A percentile compares a stretch with the other conserved stretches of the same genome.
These are phyloP conservation scores for Stictonetta naevosa DNA, from an alignment of 2,113 vertebrate species.

Conservation along the genomic window DNA sequence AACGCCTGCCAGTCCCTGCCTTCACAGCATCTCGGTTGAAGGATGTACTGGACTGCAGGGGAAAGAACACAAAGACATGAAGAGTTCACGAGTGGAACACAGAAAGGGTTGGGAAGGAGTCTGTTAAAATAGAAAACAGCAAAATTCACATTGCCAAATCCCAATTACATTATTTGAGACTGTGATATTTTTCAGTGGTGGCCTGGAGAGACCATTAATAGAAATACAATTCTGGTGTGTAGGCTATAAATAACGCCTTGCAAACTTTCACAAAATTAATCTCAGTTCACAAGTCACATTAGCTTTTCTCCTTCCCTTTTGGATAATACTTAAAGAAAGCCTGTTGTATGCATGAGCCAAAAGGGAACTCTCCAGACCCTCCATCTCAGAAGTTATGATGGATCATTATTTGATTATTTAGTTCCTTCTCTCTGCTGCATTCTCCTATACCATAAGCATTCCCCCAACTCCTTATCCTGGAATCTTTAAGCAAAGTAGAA, in stretches of 20 bases:
- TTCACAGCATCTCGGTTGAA: conserved; percentile 96
- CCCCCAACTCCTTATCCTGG: background rate
- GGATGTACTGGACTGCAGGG: conserved; percentile 89
- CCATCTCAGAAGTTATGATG: background rate
- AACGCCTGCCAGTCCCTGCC: conserved; percentile 93
- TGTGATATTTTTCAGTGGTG: background rate
- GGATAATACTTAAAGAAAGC: background rate
- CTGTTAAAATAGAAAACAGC: background rate
- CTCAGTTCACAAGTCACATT: background rate
- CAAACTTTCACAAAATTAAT: background rate
- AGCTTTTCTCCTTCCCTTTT: background rate
- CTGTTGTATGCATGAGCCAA: background rate
- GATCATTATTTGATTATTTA: background rate
- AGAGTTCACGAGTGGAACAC: background rate
- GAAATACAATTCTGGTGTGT: background rate
- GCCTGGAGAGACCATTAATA: background rate
- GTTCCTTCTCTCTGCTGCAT: background rate
- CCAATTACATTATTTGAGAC: background rate
- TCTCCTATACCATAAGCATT: background rate
- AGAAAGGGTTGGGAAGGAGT: background rate
- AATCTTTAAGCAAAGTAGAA: conserved; percentile 1
- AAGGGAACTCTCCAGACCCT: background rate
- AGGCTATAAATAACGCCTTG: background rate
- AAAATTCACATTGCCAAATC: background rate
- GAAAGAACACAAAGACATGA: background rate